A percentile compares a stretch with the other conserved stretches of the same genome.
Evolutionary conservation across 2,888 invertebrate genomes (phyloP).

Genomic region (Ormyrus pomaceus): DNA sequence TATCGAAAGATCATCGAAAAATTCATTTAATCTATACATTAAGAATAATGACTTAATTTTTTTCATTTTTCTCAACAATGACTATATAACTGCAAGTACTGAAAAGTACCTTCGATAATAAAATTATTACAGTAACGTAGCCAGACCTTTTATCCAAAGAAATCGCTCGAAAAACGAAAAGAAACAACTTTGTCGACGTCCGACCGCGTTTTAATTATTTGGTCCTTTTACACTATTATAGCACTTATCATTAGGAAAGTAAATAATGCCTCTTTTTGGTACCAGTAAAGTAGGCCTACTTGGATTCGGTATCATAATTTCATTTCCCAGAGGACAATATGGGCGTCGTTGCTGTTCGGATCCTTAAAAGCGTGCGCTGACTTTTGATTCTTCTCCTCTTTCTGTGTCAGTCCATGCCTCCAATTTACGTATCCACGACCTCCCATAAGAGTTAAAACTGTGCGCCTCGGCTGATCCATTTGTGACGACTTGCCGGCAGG

Average conservation of each 20-base stretch:
- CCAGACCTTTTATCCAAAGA: constrained; percentile 42
- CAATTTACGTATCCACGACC: constrained; percentile 93
- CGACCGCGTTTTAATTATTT: constrained; percentile 53
- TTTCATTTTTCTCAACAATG: constrained; percentile 50
- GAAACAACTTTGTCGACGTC: constrained; percentile 38
- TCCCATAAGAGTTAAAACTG: constrained; percentile 90
- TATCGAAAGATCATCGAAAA: constrained; percentile 22
- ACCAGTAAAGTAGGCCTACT: constrained; percentile 55
- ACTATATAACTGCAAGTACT: constrained; percentile 47
- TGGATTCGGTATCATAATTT: constrained; percentile 80
- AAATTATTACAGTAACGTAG: constrained; percentile 55
- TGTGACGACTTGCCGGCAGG: constrained; percentile 69
- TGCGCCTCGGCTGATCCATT: constrained; percentile 80
- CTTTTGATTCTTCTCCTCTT: constrained; percentile 76
- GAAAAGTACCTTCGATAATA: constrained; percentile 44
- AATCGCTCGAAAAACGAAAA: constrained; percentile 29
- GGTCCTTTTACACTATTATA: constrained; percentile 57
- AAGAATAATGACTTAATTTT: constrained; percentile 43
- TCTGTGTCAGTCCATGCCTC: constrained; percentile 81
- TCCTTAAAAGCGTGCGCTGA: constrained; percentile 77
- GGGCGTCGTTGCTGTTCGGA: constrained; percentile 89
- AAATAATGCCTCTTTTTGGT: constrained; percentile 59
- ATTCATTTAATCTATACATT: constrained; percentile 41
- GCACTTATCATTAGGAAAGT: constrained; percentile 58
- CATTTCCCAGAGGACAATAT: constrained; percentile 93